Percentiles rank a stretch among this genome's conserved stretches.
Conservation (phyloP, 2,888 invertebrate species). For the Asteroscopus sphinx region DNA sequence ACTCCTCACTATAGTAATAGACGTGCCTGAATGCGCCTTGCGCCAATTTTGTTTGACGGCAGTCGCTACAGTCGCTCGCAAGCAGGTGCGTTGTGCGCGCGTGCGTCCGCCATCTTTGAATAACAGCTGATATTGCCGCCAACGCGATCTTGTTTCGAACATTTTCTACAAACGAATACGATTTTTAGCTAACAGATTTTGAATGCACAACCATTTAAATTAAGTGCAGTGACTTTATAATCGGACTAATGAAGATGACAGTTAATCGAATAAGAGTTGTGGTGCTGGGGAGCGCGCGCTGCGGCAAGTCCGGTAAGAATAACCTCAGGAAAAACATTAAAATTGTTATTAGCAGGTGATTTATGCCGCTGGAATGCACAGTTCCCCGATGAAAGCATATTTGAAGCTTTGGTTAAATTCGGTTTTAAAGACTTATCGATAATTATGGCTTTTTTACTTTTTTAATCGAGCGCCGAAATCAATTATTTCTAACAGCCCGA, state of each 20-base stretch:
- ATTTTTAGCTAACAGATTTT: slow-evolving; percentile 59
- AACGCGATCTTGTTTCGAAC: slow-evolving; percentile 71
- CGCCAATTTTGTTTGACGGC: slow-evolving; percentile 85
- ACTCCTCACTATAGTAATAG: slow-evolving; percentile 74
- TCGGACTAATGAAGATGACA: slow-evolving; percentile 92
- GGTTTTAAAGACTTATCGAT: slow-evolving; percentile 69
- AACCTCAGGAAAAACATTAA: slow-evolving; percentile 57
- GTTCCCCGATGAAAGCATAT: slow-evolving; percentile 54
- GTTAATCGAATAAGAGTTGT: slow-evolving; percentile 94
- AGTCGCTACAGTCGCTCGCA: slow-evolving; percentile 86
- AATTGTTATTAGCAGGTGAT: slow-evolving; percentile 61
- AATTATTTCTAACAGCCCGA: slow-evolving; percentile 80
- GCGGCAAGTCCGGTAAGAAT: slow-evolving; percentile 93
- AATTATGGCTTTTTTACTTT: slow-evolving; percentile 64
- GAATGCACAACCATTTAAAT: slow-evolving; percentile 65
- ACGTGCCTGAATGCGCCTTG: slow-evolving; percentile 78
- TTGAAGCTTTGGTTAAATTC: slow-evolving; percentile 57
- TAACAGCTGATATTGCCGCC: slow-evolving; percentile 80
- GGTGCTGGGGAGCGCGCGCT: slow-evolving; percentile 93
- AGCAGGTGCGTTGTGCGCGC: slow-evolving; percentile 87
- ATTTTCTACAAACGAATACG: slow-evolving; percentile 58
- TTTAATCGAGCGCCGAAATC: slow-evolving; percentile 71
- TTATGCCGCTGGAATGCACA: slow-evolving; percentile 59
- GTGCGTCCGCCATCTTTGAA: slow-evolving; percentile 79
- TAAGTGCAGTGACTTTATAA: slow-evolving; percentile 70